Percentiles rank a stretch among this genome's conserved stretches.
These are phyloP conservation scores for Acrobasis suavella DNA, from an alignment of 2,888 invertebrate species.

Conservation along the genomic window DNA sequence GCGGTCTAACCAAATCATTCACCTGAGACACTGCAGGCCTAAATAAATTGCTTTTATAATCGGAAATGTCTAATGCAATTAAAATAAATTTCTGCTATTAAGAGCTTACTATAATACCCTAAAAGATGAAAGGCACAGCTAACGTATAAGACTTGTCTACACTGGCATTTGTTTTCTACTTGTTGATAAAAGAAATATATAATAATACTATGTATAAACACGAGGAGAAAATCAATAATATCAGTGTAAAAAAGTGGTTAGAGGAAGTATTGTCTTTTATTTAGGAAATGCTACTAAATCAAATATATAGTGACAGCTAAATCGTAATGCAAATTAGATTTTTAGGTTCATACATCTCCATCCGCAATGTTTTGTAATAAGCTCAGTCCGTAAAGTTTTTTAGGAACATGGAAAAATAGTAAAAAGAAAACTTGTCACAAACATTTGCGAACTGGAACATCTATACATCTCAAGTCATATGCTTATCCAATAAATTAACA, in stretches of 20 bases:
- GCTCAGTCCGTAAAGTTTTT: not conserved
- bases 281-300: constrained; percentile 24
- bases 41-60: too few relatives aligned
- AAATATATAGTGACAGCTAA: constrained; percentile 9
- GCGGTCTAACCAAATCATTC: too few relatives aligned
- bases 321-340: constrained; percentile 19
- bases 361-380: not conserved
- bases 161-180: constrained; percentile 2
- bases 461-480: too few relatives aligned
- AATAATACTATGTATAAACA: too few relatives aligned
- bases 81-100: too few relatives aligned
- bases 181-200: too few relatives aligned
- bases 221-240: not conserved
- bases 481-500: too few relatives aligned
- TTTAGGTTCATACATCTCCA: not conserved
- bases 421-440: too few relatives aligned
- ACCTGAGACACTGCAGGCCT: too few relatives aligned
- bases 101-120: not conserved
- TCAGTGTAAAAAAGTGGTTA: constrained; percentile 21
- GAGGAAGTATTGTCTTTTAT: constrained; percentile 30
- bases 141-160: constrained; percentile 6
- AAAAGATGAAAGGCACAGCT: constrained; percentile 33
- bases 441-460: too few relatives aligned
- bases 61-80: too few relatives aligned
- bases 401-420: too few relatives aligned